Conservation (phyloP, 2,113 vertebrate species). For the Anhinga rufa region DNA sequence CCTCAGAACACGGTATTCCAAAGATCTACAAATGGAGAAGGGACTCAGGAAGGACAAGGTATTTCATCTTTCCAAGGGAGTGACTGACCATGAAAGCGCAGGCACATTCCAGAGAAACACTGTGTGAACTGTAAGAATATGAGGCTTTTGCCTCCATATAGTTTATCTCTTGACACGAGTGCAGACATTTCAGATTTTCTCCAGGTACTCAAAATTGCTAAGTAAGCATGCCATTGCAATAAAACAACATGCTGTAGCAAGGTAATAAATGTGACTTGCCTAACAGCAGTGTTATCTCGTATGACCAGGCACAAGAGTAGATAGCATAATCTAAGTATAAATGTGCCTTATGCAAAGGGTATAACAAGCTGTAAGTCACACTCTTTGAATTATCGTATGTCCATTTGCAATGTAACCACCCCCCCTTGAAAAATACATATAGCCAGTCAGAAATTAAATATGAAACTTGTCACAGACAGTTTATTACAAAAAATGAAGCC, state of each 20-base stretch:
- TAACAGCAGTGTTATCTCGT: neutral
- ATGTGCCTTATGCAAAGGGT: neutral
- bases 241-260: neutral
- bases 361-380: neutral
- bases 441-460: neutral
- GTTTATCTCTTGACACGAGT: neutral
- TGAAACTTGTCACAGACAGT: neutral
- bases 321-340: neutral
- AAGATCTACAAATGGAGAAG: neutral
- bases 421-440: neutral
- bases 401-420: neutral
- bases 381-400: neutral
- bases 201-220: neutral
- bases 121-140: neutral
- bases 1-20: neutral
- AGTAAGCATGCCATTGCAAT: neutral
- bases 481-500: neutral
- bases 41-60: neutral
- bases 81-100: neutral
- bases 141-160: neutral
- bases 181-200: slow-evolving; percentile 2
- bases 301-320: neutral
- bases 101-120: neutral
- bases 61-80: neutral
- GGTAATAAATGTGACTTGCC: slow-evolving; percentile 1